phyloP scores from a whole-genome alignment of 2,797 vertebrate species.

The Eulemur mongoz region DNA sequence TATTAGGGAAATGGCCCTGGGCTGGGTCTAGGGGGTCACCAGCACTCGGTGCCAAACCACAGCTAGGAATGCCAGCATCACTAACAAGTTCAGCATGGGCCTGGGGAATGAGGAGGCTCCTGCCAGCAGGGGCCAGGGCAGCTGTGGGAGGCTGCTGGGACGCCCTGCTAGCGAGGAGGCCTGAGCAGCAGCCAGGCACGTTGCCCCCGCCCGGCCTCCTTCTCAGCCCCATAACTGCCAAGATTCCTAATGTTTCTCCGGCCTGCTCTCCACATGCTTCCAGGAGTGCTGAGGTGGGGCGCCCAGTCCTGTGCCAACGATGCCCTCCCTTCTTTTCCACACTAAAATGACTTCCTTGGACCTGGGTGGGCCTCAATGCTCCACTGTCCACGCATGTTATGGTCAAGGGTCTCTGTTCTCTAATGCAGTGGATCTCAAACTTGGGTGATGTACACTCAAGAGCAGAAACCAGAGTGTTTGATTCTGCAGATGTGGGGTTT shows the following conservation, averaged over 20 bases:
- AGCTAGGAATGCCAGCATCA: background rate
- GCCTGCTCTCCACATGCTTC: background rate
- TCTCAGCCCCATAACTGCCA: background rate
- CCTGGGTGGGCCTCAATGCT: fast-evolving
- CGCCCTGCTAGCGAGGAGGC: background rate
- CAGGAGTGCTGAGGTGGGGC: background rate
- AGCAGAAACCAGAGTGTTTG: background rate
- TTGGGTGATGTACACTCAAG: fast-evolving
- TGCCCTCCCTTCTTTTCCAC: background rate
- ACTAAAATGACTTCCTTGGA: background rate
- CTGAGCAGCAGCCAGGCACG: background rate
- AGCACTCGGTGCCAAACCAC: background rate
- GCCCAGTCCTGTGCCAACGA: background rate
- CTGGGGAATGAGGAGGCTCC: background rate
- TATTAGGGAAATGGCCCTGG: background rate
- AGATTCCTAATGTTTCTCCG: background rate
- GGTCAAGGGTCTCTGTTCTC: background rate
- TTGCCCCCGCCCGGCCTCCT: background rate
- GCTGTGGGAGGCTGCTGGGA: background rate
- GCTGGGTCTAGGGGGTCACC: background rate
- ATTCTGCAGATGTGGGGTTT: background rate
- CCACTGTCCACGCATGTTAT: fast-evolving
- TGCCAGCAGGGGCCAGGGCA: background rate
- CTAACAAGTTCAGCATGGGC: constrained; percentile 22
- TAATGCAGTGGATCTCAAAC: background rate